Conservation (phyloP, 2,888 invertebrate species). For the Amblyjoppa proteus region DNA sequence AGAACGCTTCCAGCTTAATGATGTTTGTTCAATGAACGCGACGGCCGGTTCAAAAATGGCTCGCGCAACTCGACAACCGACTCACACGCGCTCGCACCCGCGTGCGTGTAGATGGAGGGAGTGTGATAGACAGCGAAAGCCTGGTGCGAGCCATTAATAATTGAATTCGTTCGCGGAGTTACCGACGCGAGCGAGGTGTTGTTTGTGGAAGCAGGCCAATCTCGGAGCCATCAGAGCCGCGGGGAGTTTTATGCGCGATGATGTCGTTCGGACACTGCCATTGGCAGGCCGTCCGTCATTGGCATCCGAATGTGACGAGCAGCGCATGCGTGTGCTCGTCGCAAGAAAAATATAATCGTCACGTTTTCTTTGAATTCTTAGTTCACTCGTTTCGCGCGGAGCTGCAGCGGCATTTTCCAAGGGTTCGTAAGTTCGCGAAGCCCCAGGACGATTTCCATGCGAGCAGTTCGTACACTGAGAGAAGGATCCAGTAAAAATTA, state of each 20-base stretch:
- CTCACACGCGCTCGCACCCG: conserved; percentile 15
- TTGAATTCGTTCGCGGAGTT: conserved; percentile 62
- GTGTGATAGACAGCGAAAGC: conserved; percentile 21
- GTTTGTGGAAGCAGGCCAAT: conserved; percentile 70
- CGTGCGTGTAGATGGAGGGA: conserved; percentile 29
- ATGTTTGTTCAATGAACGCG: conserved; percentile 75
- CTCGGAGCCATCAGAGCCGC: conserved; percentile 4
- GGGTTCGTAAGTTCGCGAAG: too few relatives aligned
- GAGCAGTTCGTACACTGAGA: too few relatives aligned
- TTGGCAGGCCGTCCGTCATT: not conserved
- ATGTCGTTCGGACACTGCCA: not conserved
- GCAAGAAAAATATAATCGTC: too few relatives aligned
- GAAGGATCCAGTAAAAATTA: too few relatives aligned
- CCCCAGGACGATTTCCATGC: too few relatives aligned
- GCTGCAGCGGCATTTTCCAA: too few relatives aligned
- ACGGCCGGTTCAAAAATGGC: conserved; percentile 62
- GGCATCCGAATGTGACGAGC: not conserved
- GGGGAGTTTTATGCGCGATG: not conserved
- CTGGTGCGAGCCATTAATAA: conserved; percentile 67
- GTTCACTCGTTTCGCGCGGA: too few relatives aligned
- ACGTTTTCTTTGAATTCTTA: too few relatives aligned
- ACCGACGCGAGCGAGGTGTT: conserved; percentile 50
- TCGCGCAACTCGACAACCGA: conserved; percentile 25
- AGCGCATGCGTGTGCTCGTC: too few relatives aligned
- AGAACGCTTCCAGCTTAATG: conserved; percentile 71